Evolutionary conservation across 2,113 vertebrate genomes (phyloP), one percentile per base, ranked within the genome.

Genomic region (Cyprinodon brontotheroides): DNA sequence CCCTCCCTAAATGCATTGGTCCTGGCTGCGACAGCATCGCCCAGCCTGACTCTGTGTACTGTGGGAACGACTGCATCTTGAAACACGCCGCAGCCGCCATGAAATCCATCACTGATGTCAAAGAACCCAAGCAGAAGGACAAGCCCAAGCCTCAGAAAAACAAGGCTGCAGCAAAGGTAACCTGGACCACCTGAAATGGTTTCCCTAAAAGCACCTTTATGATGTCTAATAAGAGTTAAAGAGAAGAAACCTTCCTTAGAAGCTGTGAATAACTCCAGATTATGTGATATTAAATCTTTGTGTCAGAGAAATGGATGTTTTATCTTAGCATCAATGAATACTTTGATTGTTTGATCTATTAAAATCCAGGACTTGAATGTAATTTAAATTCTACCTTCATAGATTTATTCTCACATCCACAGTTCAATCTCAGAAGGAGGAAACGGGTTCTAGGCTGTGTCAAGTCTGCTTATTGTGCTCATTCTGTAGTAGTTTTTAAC

Each of bases 31-130:
- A 92, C 7, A 96, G 90, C 0, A 91, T 95, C 59, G 98, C 98
- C 8, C 95, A 96, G 83, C 96, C 96, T 0, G 98, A 98, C 84
- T 98, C 98, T 0, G 98, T 99, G 17, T 99, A 99, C 87, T 99
- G 98, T 70, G 97, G 98, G 77, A 96, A 91, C 0, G 96, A 96
- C 84, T 99, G 98, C 68, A 99, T 99, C 83, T 95, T 99, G 65
- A 96, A 94, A 83, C 98, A 99, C 0, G 98, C 98, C 0, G 97
- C 97, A 0, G 97, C 96, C 0, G 94, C 98, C 4, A 99, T 99
- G 97, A 97, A 96, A 88, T 94, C 95, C 68, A 91, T 99, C 74
- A 96, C 94, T n/a, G 94, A 96, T 12, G 94, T 95, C 80, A 97
- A 97, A 92, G 96, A 98, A 40, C 87, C 93, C 61, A 97, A 94